Base-by-base conservation (phyloP, 2,888 invertebrate genomes). In the Hetaerina titia region DNA sequence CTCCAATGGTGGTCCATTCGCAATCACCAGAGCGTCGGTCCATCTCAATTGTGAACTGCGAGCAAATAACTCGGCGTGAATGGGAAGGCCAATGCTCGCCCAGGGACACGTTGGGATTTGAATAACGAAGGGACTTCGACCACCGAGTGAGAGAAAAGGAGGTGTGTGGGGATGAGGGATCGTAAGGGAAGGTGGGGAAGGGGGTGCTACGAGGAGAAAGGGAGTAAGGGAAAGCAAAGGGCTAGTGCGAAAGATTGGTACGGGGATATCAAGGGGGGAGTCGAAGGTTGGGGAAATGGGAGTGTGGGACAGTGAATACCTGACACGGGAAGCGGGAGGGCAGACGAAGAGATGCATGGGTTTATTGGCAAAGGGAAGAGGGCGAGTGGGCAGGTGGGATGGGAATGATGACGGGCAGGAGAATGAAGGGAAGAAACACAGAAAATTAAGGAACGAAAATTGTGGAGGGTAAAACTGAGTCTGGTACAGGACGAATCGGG, bases 91-190 rank as follows among this genome's bases (percentile, higher is more conserved):
- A 92, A 92, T 92, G 92, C 56, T 92, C 92, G 92, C 92, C 92
- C 64, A 74, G 92, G 69, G 81, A 45, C 92, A 92, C 92, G 92
- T 92, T 92, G 92, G 69, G 92, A 92, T 92, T 92, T 92, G 92
- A 92, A 92, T 92, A 92, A 92, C 92, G 92, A 92, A 92, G 92
- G 92, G 92, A 92, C 92, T 92, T 92, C 92, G 92, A 92, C 92
- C 92, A 92, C 74, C 92, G 69, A 69, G 69, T 92, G 92, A 92
- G 92, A 92, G 92, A 92, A 69, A 92, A 56, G 92, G 92, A 56
- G 92, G 81, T 15, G 45, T 19, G 92, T 22, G 22, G 56, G 64
- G 17, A 22, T 31, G 64, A 64, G 69, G 22, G 31, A 45, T 64
- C 31, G 63, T 8, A 17, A 31, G 90, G 90, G 90, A 9, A 13